phyloP scores from a whole-genome alignment of 2,113 vertebrate species.

The Todiramphus chloris region DNA sequence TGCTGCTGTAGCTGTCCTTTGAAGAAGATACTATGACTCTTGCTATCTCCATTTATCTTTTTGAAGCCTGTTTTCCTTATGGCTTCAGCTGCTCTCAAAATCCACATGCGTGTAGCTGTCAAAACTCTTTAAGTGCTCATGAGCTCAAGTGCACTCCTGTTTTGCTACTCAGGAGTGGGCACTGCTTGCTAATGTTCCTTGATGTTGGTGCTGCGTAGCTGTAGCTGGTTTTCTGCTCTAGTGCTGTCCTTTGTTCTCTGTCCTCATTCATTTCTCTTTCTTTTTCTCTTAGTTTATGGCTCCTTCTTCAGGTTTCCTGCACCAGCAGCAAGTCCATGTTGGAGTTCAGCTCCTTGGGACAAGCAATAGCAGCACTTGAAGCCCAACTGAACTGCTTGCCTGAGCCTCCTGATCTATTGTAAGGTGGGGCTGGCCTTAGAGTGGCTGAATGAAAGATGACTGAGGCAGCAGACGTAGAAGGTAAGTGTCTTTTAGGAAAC shows the following conservation, averaged over 20 bases:
- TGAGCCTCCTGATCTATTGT: neutral
- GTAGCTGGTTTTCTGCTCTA: neutral
- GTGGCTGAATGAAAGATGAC: neutral
- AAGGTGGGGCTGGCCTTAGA: neutral
- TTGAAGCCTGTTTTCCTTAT: neutral
- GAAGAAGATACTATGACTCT: neutral
- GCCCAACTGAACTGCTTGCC: neutral
- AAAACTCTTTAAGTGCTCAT: neutral
- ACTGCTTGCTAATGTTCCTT: neutral
- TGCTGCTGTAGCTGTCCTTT: neutral
- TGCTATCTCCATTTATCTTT: neutral
- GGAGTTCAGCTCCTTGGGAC: neutral
- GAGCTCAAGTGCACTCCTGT: neutral
- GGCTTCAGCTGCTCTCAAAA: neutral
- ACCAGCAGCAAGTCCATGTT: neutral
- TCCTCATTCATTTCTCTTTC: slow-evolving; percentile 4
- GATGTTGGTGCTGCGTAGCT: neutral
- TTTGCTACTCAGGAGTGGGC: neutral
- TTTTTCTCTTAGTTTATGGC: neutral
- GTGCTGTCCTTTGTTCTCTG: neutral
- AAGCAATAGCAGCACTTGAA: neutral
- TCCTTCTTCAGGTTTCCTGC: neutral
- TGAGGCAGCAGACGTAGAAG: neutral
- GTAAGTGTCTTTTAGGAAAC: neutral
- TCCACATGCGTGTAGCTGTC: neutral